Base-by-base conservation (phyloP, 2,113 vertebrate genomes). In the Crotophaga sulcirostris region DNA sequence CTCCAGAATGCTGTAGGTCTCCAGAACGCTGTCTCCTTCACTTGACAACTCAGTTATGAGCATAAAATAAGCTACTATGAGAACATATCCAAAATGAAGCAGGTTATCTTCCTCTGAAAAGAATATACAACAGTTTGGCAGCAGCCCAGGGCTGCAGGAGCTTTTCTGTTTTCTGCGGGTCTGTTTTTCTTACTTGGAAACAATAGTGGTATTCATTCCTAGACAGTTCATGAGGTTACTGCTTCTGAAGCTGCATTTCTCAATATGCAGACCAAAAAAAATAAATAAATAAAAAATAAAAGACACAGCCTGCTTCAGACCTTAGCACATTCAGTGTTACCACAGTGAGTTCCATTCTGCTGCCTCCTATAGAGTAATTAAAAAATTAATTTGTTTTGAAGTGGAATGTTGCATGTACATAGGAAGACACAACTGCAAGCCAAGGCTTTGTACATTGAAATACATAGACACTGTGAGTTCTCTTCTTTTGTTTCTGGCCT, bases 131-230 rank as follows among this genome's bases (percentile, higher is more conserved):
- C 24, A 60, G 20, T 88, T 74, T 90, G 90, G 92, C 86, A 67
- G 38, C 3, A 3, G 34, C 59, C 80, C 86, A 93, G 29, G 38
- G 9, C 20, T 84, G 63, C 38, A 74, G 64, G 59, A 94, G 45
- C 66, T 93, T 79, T 36, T 80, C 60, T 90, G 63, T 23, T 9
- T 85, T 82, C 84, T 83, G 44, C 3, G 5, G 23, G 55, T 79
- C 76, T 84, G 45, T 90, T 94, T 90, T 87, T 84, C 83, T 88
- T 83, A 13, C 82, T 86, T 80, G 63, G 72, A 81, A 93, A 92
- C 83, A 96, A 81, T 77, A 59, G 83, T 29, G 54, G 63, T 52
- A 80, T 95, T 92, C 88, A 86, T 67, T 80, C 83, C 63, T 34
- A 5, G n/a, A 55, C 83, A 59, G 72, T 80, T 89, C 83, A 55